phyloP scores from a whole-genome alignment of 2,113 vertebrate genomes.

The Petromus typicus region DNA sequence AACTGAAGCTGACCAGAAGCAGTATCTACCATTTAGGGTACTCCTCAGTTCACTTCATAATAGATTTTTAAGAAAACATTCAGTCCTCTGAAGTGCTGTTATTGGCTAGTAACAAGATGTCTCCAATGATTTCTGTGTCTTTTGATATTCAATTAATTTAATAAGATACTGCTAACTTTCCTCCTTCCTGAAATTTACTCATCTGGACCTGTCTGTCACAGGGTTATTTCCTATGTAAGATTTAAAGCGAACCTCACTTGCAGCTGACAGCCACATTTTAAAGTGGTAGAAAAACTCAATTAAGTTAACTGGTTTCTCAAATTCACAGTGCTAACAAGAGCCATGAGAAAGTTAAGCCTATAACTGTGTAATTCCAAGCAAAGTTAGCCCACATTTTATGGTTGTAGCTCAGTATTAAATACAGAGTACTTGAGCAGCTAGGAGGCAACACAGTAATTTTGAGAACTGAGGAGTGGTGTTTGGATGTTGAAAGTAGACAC shows the following conservation, averaged over 20 bases:
- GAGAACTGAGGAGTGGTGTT: neutral
- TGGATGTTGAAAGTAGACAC: neutral
- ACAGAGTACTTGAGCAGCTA: neutral
- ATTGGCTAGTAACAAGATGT: neutral
- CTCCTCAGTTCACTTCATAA: neutral
- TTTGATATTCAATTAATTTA: neutral
- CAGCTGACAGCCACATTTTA: neutral
- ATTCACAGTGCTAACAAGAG: neutral
- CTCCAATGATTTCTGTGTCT: neutral
- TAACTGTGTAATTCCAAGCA: neutral
- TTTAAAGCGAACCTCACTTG: neutral
- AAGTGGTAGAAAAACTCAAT: neutral
- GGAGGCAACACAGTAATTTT: neutral
- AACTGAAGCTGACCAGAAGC: neutral
- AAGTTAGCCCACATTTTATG: neutral
- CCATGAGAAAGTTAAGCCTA: neutral
- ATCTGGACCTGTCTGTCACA: accelerated
- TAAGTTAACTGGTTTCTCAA: neutral
- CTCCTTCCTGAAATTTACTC: neutral
- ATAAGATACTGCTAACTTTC: neutral
- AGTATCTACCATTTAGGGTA: neutral
- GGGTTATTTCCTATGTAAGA: neutral
- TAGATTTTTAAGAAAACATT: neutral
- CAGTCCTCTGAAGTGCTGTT: neutral
- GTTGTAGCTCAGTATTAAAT: neutral